Percentiles rank a stretch among this genome's conserved stretches.
These are phyloP conservation scores for Phthorimaea operculella DNA, from an alignment of 1,140 invertebrate genomes.

Conservation along the genomic window DNA sequence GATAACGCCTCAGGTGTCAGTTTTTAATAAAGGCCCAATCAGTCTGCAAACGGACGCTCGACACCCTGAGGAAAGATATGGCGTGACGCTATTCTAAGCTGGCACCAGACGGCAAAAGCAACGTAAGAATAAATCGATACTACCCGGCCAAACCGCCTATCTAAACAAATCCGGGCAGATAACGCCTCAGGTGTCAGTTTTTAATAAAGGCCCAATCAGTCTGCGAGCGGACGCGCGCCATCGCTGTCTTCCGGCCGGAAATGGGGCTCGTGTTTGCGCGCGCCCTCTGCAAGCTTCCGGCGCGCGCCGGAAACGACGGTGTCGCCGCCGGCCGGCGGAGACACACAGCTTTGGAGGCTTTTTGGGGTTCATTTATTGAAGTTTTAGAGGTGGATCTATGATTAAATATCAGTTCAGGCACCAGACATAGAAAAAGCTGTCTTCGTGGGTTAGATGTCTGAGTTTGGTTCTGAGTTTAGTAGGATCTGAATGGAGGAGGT, in stretches of 20 bases:
- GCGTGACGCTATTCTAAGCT: too few species aligned
- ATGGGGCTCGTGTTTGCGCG: constrained; percentile 42
- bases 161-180: constrained; percentile 5
- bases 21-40: constrained; percentile 64
- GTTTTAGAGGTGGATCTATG: too few species aligned
- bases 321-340: constrained; percentile 25
- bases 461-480: background rate
- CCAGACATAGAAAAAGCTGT: too few species aligned
- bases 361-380: background rate
- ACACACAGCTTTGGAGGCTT: background rate
- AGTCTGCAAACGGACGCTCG: constrained; percentile 46
- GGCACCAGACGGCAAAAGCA: too few species aligned
- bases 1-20: constrained; percentile 55
- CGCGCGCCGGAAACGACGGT: constrained; percentile 30
- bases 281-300: constrained; percentile 34
- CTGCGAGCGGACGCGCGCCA: constrained; percentile 42
- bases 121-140: too few species aligned
- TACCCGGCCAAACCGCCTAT: background rate
- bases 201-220: constrained; percentile 64
- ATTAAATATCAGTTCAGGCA: too few species aligned
- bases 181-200: constrained; percentile 59
- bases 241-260: constrained; percentile 42
- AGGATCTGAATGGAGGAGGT: background rate
- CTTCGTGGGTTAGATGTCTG: background rate
- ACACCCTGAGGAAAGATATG: too few species aligned